These are phyloP conservation scores for Stylophora pistillata DNA, from an alignment of 64 coral and sea anemone species.

Conservation along the genomic window DNA sequence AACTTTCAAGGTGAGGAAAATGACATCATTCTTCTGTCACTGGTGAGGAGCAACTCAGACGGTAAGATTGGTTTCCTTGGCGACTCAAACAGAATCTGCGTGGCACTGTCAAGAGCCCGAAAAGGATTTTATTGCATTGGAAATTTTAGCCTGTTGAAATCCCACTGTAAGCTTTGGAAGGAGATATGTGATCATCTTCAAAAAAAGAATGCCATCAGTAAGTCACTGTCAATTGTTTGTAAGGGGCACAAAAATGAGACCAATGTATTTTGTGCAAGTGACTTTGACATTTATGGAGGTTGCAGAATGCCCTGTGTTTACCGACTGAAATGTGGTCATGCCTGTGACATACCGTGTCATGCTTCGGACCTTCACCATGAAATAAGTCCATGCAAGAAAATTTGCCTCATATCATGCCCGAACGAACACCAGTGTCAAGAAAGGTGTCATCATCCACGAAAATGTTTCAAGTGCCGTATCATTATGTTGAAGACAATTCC, in stretches of 20 bases:
- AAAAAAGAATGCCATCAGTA: constrained; percentile 3
- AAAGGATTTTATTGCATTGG: constrained; percentile 56
- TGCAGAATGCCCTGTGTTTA: constrained; percentile 36
- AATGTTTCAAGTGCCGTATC: not conserved
- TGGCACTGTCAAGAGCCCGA: constrained; percentile 49
- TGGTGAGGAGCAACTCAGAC: constrained; percentile 71
- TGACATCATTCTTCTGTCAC: constrained; percentile 80
- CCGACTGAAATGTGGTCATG: constrained; percentile 40
- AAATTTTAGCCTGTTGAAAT: constrained; percentile 33
- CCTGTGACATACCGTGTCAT: constrained; percentile 18
- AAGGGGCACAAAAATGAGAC: constrained; percentile 57
- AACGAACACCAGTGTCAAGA: not conserved
- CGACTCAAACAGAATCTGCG: constrained; percentile 53
- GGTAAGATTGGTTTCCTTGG: constrained; percentile 68
- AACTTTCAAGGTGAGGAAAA: constrained; percentile 93
- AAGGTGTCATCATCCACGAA: constrained; percentile 4
- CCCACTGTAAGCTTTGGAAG: constrained; percentile 44
- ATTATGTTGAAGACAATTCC: not conserved
- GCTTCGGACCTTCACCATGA: not conserved
- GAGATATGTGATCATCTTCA: constrained; percentile 54
- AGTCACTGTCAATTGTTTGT: constrained; percentile 33
- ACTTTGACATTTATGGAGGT: constrained; percentile 41
- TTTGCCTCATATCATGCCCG: not conserved
- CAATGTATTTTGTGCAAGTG: not conserved
- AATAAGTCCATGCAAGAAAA: not conserved